Base-by-base conservation (phyloP, 2,113 vertebrate species). In the Oryzias woworae region DNA sequence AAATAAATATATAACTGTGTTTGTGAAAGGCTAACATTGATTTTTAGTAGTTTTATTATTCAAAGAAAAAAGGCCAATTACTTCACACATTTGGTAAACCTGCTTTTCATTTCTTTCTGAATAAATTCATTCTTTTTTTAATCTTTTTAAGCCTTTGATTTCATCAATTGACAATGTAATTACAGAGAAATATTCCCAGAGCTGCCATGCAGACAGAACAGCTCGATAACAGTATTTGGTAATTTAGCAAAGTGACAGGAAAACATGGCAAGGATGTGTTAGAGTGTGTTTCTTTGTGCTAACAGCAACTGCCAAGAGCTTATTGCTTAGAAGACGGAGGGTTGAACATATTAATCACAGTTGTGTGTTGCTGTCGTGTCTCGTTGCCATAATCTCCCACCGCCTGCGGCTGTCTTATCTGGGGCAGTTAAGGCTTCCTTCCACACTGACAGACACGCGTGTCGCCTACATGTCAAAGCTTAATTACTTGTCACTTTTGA, bases 321-420 rank as follows among this genome's bases (percentile, higher is more conserved):
- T 14, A 15, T 8, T 31, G 51, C 31, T 26, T n/a, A 8, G 51
- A 51, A 46, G 17, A n/a, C 62, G 47, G 26, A 14, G 4, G 47
- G 43, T 51, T 36, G 28, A 58, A 57, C 36, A 61, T 58, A 76
- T 77, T 66, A 67, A 61, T 59, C 56, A 61, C 36, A n/a, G 31
- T 71, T 61, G 44, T 53, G 46, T 69, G 57, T 49, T 50, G 49
- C 62, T 53, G 69, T 75, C 64, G 60, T 42, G 2, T 67, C 62
- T 68, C 44, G 49, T 58, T 22, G 59, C 61, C 69, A 48, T 60
- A 74, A 76, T 84, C 71, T 73, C 52, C 67, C 47, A 17, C 70
- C 82, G 36, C 53, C 62, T 53, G 85, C 85, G 88, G 88, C 78
- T 69, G 75, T 73, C 73, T 82, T 18, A 74, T 84, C 77, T 77